Evolutionary conservation across 2,797 vertebrate species (phyloP).

Genomic region (Epinephelus coioides): DNA sequence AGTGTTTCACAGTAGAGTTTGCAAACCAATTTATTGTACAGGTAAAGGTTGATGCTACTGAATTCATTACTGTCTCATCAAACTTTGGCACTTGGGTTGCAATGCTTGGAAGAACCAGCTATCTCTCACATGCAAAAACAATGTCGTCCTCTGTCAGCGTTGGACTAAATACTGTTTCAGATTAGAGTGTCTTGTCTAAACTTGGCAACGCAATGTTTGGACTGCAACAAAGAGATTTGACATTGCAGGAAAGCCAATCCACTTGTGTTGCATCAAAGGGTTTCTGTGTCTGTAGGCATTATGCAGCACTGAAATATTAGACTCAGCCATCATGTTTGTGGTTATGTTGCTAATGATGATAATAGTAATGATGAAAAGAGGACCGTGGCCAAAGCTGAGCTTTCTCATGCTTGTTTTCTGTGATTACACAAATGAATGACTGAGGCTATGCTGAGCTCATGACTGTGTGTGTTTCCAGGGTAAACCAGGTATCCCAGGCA

Average conservation of each 20-base stretch:
- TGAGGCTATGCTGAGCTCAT: background rate
- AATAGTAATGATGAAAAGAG: constrained; percentile 7
- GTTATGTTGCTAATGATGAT: constrained; percentile 4
- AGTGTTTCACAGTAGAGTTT: background rate
- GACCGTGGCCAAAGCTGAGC: background rate
- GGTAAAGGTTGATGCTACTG: background rate
- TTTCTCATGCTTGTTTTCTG: constrained; percentile 36
- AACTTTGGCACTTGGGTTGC: background rate
- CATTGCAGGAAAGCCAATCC: background rate
- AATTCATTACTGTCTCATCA: background rate
- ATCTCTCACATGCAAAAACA: background rate
- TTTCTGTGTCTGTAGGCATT: constrained; percentile 24
- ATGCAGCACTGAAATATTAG: constrained; percentile 25
- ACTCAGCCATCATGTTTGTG: constrained; percentile 27
- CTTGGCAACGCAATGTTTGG: constrained; percentile 32
- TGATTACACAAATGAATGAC: constrained; percentile 13
- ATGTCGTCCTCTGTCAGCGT: background rate
- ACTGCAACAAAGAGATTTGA: constrained; percentile 23
- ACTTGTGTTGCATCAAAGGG: constrained; percentile 9
- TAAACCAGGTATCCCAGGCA: constrained; percentile 88
- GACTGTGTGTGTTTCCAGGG: constrained; percentile 86
- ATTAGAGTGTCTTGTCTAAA: constrained; percentile 21
- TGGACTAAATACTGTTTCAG: constrained; percentile 15
- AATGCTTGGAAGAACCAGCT: background rate
- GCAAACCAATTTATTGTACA: background rate